These are phyloP conservation scores for Platerodrilus igneus DNA, from an alignment of 2,888 invertebrate species.

Conservation along the genomic window DNA sequence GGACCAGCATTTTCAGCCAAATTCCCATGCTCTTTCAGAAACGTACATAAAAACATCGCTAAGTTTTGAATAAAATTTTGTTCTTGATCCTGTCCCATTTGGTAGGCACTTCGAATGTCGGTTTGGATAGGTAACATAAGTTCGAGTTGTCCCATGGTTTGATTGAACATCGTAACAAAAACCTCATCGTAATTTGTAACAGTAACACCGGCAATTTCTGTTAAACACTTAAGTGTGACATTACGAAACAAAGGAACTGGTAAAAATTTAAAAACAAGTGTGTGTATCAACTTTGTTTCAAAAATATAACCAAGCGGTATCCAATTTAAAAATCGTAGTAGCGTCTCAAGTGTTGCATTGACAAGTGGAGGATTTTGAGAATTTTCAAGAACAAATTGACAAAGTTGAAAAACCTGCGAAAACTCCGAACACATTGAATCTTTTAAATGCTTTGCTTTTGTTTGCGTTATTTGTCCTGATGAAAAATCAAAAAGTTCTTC, in stretches of 20 bases:
- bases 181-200: conserved; percentile 88
- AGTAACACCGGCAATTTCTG: conserved; percentile 93
- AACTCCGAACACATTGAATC: conserved; percentile 99
- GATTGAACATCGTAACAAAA: conserved; percentile 83
- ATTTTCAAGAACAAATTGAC: conserved; percentile 96
- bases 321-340: conserved; percentile 97
- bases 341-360: conserved; percentile 91
- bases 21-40: conserved; percentile 91
- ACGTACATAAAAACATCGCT: conserved; percentile 94
- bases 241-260: conserved; percentile 97
- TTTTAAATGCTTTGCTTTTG: conserved; percentile 97
- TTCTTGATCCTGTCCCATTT: conserved; percentile 90
- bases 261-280: conserved; percentile 92
- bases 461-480: conserved; percentile 95
- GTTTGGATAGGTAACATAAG: conserved; percentile 87
- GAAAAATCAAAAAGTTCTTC: conserved; percentile 99
- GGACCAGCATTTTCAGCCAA: conserved; percentile 79
- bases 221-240: conserved; percentile 95
- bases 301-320: conserved; percentile 99
- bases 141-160: conserved; percentile 90
- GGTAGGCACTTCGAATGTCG: conserved; percentile 92
- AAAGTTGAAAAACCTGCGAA: conserved; percentile 95
- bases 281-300: conserved; percentile 94
- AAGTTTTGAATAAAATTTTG: conserved; percentile 99
- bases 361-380: conserved; percentile 96